Evolutionary conservation across 2,888 invertebrate species (phyloP).

Genomic region (Drosophila pseudotalamancana): DNA sequence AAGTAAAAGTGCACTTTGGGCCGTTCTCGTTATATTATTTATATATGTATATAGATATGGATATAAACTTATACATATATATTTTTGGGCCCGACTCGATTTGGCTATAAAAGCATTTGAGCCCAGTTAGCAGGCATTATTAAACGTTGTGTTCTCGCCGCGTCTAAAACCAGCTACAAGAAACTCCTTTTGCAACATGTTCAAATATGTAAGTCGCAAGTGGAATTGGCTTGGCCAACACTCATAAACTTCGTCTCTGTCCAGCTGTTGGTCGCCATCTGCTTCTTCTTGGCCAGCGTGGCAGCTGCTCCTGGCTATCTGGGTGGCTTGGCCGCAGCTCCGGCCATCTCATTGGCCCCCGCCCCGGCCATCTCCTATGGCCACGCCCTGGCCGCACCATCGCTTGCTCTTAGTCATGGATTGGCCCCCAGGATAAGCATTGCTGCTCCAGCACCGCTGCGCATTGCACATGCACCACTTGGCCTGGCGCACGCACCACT

Average conservation of each 20-base stretch:
- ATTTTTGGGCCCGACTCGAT: constrained; percentile 47
- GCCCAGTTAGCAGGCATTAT: constrained; percentile 54
- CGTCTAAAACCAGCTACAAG: constrained; percentile 46
- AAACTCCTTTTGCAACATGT: constrained; percentile 60
- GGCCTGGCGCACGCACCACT: constrained; percentile 7
- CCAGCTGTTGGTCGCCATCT: constrained; percentile 74
- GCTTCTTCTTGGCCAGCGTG: constrained; percentile 77
- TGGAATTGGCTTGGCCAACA: background rate
- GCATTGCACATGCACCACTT: constrained; percentile 45
- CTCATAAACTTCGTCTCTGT: background rate
- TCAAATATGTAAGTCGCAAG: constrained; percentile 76
- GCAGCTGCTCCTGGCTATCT: constrained; percentile 82
- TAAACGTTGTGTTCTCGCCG: constrained; percentile 72
- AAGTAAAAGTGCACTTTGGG: constrained; percentile 68
- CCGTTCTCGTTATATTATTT: constrained; percentile 38
- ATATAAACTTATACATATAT: constrained; percentile 22
- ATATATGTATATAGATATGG: background rate
- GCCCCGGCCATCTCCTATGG: constrained; percentile 66
- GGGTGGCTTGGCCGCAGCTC: constrained; percentile 61
- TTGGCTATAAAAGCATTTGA: constrained; percentile 72
- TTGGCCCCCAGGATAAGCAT: constrained; percentile 56
- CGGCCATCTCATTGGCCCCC: constrained; percentile 5
- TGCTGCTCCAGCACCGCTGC: constrained; percentile 61
- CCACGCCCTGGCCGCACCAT: constrained; percentile 47
- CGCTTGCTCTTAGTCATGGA: constrained; percentile 43